phyloP scores from a whole-genome alignment of 1,140 invertebrate species.

The Drosophila littoralis region DNA sequence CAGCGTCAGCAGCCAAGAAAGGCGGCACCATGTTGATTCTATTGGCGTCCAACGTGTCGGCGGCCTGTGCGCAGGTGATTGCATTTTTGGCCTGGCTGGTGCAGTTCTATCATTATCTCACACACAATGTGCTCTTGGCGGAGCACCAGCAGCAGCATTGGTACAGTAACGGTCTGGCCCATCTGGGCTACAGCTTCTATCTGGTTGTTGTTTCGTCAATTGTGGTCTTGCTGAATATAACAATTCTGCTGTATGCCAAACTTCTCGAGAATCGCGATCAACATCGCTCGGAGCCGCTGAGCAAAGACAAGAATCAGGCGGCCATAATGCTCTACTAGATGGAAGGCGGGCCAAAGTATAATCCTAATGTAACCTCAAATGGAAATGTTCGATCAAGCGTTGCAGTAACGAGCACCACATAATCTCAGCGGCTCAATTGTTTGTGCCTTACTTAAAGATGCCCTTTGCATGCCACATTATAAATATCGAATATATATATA shows the following conservation, averaged over 20 bases:
- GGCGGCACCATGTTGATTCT: conserved; percentile 77
- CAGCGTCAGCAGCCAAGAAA: conserved; percentile 77
- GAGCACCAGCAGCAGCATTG: conserved; percentile 73
- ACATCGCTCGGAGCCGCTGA: conserved; percentile 62
- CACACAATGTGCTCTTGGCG: conserved; percentile 71
- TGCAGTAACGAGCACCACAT: conserved; percentile 30
- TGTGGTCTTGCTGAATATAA: conserved; percentile 75
- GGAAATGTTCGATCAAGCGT: conserved; percentile 33
- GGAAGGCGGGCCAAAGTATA: neutral
- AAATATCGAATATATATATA: conserved; percentile 21
- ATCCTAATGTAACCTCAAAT: conserved; percentile 58
- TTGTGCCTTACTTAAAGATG: conserved; percentile 68
- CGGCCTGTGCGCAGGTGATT: conserved; percentile 72
- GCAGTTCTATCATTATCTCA: conserved; percentile 80
- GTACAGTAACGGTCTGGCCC: conserved; percentile 75
- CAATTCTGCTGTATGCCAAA: conserved; percentile 67
- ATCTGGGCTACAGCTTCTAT: conserved; percentile 82
- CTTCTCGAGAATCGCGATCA: conserved; percentile 61
- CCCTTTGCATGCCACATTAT: conserved; percentile 63
- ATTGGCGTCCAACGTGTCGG: conserved; percentile 71
- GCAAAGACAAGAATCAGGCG: conserved; percentile 74
- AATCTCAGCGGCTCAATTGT: conserved; percentile 67
- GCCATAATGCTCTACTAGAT: conserved; percentile 82
- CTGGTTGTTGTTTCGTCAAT: conserved; percentile 74
- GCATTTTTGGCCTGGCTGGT: conserved; percentile 81